A percentile compares a stretch with the other conserved stretches of the same genome.
phyloP scores from a whole-genome alignment of 2,797 vertebrate species.

The Cephalopachus bancanus region DNA sequence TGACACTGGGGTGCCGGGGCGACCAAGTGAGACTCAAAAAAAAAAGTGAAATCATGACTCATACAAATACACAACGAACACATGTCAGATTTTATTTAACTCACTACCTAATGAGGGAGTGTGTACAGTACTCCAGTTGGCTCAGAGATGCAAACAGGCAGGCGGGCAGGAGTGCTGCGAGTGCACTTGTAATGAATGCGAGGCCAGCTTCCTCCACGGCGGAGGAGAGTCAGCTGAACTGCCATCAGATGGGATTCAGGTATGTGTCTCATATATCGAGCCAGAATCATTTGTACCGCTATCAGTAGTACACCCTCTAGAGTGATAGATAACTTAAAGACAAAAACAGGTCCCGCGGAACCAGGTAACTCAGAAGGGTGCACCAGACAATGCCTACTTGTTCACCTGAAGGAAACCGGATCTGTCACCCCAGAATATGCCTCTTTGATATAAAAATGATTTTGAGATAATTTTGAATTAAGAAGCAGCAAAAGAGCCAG shows the following conservation, averaged over 20 bases:
- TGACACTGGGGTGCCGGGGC: too few relatives aligned
- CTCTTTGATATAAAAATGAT: too few relatives aligned
- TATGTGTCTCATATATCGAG: background rate
- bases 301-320: background rate
- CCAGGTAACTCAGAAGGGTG: background rate
- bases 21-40: background rate
- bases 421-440: too few relatives aligned
- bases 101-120: background rate
- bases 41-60: background rate
- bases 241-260: background rate
- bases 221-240: background rate
- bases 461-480: too few relatives aligned
- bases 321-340: background rate
- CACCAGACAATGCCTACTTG: background rate
- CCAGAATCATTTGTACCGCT: background rate
- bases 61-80: background rate
- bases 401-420: background rate
- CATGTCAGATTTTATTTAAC: background rate
- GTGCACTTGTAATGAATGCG: background rate
- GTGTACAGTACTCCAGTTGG: background rate
- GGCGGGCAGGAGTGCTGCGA: background rate
- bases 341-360: background rate
- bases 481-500: too few relatives aligned
- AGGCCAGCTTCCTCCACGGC: background rate
- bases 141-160: background rate